phyloP scores from a whole-genome alignment of 1,140 invertebrate genomes.

The Drosophila nikananu region DNA sequence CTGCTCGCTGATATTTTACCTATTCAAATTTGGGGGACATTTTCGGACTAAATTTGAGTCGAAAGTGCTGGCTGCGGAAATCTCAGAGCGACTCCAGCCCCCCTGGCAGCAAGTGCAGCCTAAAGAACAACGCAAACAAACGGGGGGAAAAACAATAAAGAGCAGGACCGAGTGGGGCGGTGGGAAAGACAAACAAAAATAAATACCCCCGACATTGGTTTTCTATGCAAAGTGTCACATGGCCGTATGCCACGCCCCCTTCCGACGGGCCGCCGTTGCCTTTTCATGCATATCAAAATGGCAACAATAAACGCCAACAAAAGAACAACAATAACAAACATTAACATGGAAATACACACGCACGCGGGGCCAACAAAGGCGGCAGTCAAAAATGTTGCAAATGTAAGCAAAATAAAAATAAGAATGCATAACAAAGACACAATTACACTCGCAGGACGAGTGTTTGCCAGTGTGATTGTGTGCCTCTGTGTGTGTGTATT shows the following conservation, averaged over 20 bases:
- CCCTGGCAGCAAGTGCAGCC: conserved; percentile 3
- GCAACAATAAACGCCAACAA: conserved; percentile 81
- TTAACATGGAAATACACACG: conserved; percentile 72
- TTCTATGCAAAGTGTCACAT: conserved; percentile 62
- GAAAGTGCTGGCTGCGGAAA: conserved; percentile 27
- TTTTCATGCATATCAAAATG: conserved; percentile 81
- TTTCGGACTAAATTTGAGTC: conserved; percentile 43
- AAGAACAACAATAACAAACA: conserved; percentile 82
- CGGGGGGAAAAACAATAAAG: conserved; percentile 1
- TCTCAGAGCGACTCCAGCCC: conserved; percentile 4
- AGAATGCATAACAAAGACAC: conserved; percentile 45
- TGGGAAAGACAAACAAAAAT: conserved; percentile 48
- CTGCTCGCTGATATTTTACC: conserved; percentile 1
- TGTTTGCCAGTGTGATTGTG: conserved; percentile 34
- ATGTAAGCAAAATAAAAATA: conserved; percentile 77
- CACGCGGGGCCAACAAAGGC: conserved; percentile 63
- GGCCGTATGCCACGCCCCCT: conserved; percentile 53
- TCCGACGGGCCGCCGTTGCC: conserved; percentile 32
- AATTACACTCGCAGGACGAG: conserved; percentile 36
- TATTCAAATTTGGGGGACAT: conserved; percentile 16
- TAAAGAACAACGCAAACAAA: conserved; percentile 32
- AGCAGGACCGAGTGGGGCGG: conserved; percentile 4
- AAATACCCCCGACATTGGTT: conserved; percentile 30
- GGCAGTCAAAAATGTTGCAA: conserved; percentile 81
- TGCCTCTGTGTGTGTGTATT: conserved; percentile 30